Evolutionary conservation across 2,797 vertebrate genomes (phyloP).

Genomic region (Melanotaenia pygmaea): DNA sequence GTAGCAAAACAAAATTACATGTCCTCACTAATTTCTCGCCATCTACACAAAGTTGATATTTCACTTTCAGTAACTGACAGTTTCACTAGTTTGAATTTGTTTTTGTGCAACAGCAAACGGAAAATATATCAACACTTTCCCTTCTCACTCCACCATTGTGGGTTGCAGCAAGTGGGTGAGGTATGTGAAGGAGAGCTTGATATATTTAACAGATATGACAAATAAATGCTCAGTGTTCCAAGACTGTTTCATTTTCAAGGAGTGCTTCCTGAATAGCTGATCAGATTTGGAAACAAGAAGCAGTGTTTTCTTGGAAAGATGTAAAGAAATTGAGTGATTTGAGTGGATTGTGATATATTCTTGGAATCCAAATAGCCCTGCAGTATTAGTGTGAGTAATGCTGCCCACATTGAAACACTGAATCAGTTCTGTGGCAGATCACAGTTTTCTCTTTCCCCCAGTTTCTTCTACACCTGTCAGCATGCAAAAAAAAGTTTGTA

Average conservation of each 20-base stretch:
- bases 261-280: conserved; percentile 23
- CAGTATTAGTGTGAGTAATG: background rate
- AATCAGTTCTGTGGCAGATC: background rate
- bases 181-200: conserved; percentile 52
- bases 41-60: conserved; percentile 14
- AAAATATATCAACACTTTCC: conserved; percentile 60
- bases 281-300: conserved; percentile 12
- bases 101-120: conserved; percentile 42
- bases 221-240: conserved; percentile 33
- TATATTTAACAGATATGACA: conserved; percentile 49
- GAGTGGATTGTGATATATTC: background rate
- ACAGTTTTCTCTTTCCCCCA: background rate
- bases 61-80: conserved; percentile 16
- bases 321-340: conserved; percentile 14
- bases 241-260: conserved; percentile 21
- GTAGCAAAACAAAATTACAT: background rate
- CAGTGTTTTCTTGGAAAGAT: conserved; percentile 5
- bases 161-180: conserved; percentile 45
- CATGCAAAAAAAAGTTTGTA: background rate
- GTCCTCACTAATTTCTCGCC: background rate
- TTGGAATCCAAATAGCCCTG: background rate
- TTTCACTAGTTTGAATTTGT: conserved; percentile 46
- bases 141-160: conserved; percentile 50
- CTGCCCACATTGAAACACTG: background rate
- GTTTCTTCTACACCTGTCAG: background rate